Percentiles rank a stretch among this genome's conserved stretches.
Evolutionary conservation across 2,888 invertebrate species (phyloP).

Genomic region (Meloe dianella): DNA sequence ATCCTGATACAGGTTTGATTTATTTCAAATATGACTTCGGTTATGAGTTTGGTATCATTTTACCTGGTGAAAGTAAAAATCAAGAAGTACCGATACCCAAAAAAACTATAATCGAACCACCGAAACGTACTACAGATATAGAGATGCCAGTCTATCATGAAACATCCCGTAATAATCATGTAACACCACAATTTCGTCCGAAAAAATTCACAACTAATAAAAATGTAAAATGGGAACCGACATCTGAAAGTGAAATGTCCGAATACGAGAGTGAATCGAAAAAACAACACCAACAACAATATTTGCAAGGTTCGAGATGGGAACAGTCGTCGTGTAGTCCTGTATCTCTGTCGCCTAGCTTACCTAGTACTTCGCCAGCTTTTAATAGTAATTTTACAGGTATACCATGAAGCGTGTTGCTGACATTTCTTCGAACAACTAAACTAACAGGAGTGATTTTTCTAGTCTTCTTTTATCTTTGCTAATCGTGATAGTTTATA

Average conservation of each 20-base stretch:
- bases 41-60: constrained; percentile 77
- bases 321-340: constrained; percentile 64
- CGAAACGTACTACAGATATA: constrained; percentile 66
- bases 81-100: constrained; percentile 57
- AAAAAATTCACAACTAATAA: constrained; percentile 59
- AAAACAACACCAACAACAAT: constrained; percentile 49
- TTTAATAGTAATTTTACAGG: constrained; percentile 55
- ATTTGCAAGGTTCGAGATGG: constrained; percentile 53
- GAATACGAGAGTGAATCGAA: constrained; percentile 62
- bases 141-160: constrained; percentile 74
- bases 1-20: constrained; percentile 76
- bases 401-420: constrained; percentile 44
- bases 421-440: constrained; percentile 3
- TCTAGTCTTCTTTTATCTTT: not conserved
- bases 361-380: constrained; percentile 66
- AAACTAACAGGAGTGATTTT: not conserved
- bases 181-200: constrained; percentile 55
- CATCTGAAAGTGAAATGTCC: constrained; percentile 69
- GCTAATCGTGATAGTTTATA: not conserved
- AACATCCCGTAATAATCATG: constrained; percentile 53
- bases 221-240: constrained; percentile 67
- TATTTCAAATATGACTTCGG: constrained; percentile 85
- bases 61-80: constrained; percentile 70
- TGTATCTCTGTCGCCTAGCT: constrained; percentile 65
- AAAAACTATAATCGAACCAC: constrained; percentile 61